Base-by-base conservation (phyloP, 2,797 vertebrate genomes). In the Enteromius radiatus region DNA sequence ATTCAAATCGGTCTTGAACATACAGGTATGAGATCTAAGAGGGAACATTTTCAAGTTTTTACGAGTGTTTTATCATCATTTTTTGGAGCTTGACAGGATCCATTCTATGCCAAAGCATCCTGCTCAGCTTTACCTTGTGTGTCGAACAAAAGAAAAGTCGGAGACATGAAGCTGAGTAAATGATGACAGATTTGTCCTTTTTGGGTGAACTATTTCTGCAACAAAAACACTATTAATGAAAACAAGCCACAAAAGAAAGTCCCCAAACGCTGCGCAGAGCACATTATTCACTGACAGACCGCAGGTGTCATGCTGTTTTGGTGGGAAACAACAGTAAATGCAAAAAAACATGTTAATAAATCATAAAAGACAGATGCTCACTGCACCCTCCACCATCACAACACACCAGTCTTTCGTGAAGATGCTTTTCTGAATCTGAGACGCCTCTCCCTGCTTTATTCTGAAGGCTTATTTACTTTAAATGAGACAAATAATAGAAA, bases 291-390 rank as follows among this genome's bases (percentile, higher is more conserved):
- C 68, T 31, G 65, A 59, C 68, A 70, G 26, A 43, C 26, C 9
- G 49, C 67, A 69, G 61, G 77, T 79, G 77, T 68, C 65, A 54
- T 36, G 63, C 75, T 76, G 75, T 63, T 76, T 45, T 76, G 75
- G 38, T 61, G 75, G 17, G 23, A 76, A 76, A 76, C 75, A 76
- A 63, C 75, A 63, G 56, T 76, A 61, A 45, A 76, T 76, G 75
- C 75, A 76, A 76, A 76, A 47, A 76, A 76, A 59, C 75, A 76
- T 31, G 38, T 76, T 76, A 76, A 76, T 76, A 76, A 76, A 76
- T 76, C 75, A 63, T 61, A 63, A 76, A 63, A 45, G 75, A 63
- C 56, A 76, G 54, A 45, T 14, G 56, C 75, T 76, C 75, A 12
- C 17, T 31, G 56, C 75, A 19, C 52, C 52, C 15, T 63, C 54